These are phyloP conservation scores for Xenopus petersii DNA, from an alignment of 2,797 vertebrate species.

Conservation along the genomic window DNA sequence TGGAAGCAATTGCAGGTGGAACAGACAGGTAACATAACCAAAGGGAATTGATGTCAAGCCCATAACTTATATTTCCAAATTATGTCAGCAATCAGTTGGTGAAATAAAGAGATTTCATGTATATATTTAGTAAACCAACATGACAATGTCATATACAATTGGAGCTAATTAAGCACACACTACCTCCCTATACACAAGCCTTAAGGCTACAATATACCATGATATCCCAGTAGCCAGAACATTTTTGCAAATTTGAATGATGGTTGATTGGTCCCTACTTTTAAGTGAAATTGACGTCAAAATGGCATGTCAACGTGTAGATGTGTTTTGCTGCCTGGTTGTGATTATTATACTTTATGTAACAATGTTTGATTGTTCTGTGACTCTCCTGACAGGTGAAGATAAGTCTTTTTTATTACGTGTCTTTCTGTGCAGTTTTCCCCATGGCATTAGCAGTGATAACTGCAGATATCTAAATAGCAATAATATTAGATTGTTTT, in stretches of 20 bases:
- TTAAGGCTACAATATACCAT: conserved; percentile 53
- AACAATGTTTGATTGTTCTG: conserved; percentile 35
- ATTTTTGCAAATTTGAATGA: conserved; percentile 34
- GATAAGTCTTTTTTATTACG: not conserved
- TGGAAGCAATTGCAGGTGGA: conserved; percentile 66
- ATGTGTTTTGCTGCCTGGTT: conserved; percentile 28
- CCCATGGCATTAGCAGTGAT: conserved; percentile 13
- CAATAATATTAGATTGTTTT: conserved; percentile 31
- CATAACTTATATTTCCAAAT: conserved; percentile 57
- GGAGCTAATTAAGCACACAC: conserved; percentile 64
- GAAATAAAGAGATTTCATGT: conserved; percentile 64
- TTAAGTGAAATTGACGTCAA: conserved; percentile 39
- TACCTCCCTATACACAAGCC: conserved; percentile 56
- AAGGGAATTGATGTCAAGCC: conserved; percentile 67
- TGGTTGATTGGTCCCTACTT: conserved; percentile 29
- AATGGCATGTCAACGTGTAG: conserved; percentile 34
- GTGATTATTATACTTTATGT: conserved; percentile 6
- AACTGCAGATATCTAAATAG: conserved; percentile 31
- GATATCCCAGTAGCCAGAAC: conserved; percentile 26
- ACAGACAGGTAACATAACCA: conserved; percentile 69
- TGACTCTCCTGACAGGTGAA: conserved; percentile 28
- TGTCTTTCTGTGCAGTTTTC: conserved; percentile 14
- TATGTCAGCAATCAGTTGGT: conserved; percentile 63
- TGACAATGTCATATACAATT: conserved; percentile 69
- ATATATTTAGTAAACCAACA: conserved; percentile 69